phyloP scores from a whole-genome alignment of 2,888 invertebrate species.

The Lobophora halterata region DNA sequence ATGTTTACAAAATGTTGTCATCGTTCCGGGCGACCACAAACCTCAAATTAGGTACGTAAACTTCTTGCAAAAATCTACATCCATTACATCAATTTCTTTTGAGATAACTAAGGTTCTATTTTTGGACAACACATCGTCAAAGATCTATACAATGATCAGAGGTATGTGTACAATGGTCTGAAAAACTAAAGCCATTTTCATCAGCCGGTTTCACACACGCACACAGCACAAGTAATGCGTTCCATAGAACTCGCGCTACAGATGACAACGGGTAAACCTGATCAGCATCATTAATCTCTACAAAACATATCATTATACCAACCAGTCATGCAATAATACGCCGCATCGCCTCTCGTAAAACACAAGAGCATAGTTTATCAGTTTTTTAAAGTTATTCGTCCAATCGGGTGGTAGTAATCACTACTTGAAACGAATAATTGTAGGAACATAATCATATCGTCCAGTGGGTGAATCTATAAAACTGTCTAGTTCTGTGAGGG shows the following conservation, averaged over 20 bases:
- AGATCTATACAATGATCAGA: too few relatives aligned
- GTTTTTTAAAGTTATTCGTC: constrained; percentile 6
- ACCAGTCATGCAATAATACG: constrained; percentile 14
- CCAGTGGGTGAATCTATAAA: constrained; percentile 53
- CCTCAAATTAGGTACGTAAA: too few relatives aligned
- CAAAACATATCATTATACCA: constrained; percentile 15
- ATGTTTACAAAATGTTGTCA: too few relatives aligned
- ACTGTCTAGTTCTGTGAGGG: constrained; percentile 43
- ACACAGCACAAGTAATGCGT: too few relatives aligned
- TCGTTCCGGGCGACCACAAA: too few relatives aligned
- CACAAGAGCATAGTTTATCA: constrained; percentile 3
- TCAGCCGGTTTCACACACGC: background rate
- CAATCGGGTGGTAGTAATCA: constrained; percentile 21
- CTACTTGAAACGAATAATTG: constrained; percentile 27
- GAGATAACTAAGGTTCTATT: too few relatives aligned
- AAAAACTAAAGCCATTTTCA: background rate
- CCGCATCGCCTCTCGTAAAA: constrained; percentile 1
- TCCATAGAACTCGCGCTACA: too few relatives aligned
- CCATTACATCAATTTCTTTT: too few relatives aligned
- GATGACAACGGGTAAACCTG: background rate
- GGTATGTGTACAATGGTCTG: background rate
- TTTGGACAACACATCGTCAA: too few relatives aligned
- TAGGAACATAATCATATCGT: constrained; percentile 32
- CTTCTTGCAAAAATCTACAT: too few relatives aligned
- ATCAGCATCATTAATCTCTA: constrained; percentile 2